phyloP scores from a whole-genome alignment of 2,888 invertebrate genomes.

The Lepas anatifera region DNA sequence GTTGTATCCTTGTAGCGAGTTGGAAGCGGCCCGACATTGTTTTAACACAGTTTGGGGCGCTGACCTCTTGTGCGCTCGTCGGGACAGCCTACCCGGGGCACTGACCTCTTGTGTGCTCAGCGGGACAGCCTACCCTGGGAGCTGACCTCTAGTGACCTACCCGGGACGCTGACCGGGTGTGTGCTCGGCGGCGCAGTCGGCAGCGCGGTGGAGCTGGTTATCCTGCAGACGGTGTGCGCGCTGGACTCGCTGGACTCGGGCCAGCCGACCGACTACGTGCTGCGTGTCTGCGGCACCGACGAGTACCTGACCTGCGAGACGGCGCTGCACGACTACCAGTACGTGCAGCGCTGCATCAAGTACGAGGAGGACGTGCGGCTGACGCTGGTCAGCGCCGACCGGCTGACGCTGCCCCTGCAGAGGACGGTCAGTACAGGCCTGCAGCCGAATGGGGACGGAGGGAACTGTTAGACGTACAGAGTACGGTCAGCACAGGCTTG shows the following conservation, averaged over 20 bases:
- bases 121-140: too few species aligned
- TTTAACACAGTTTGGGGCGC: too few species aligned
- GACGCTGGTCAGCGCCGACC: constrained; percentile 47
- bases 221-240: constrained; percentile 68
- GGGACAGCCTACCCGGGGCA: too few species aligned
- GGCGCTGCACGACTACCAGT: constrained; percentile 75
- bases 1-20: too few species aligned
- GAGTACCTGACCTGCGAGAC: constrained; percentile 80
- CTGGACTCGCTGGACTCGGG: constrained; percentile 39
- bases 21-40: too few species aligned
- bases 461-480: neutral
- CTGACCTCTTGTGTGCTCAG: too few species aligned
- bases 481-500: neutral
- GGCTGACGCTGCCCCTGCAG: constrained; percentile 54
- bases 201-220: constrained; percentile 71
- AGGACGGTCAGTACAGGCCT: constrained; percentile 52
- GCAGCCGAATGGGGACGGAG: constrained; percentile 33
- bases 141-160: too few species aligned
- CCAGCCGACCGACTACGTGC: constrained; percentile 33
- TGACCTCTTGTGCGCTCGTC: too few species aligned
- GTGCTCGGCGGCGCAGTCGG: constrained; percentile 47
- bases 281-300: constrained; percentile 71
- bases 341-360: constrained; percentile 85
- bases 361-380: constrained; percentile 74
- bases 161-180: neutral